phyloP scores from a whole-genome alignment of 2,888 invertebrate genomes.

The Lutraria lutraria region DNA sequence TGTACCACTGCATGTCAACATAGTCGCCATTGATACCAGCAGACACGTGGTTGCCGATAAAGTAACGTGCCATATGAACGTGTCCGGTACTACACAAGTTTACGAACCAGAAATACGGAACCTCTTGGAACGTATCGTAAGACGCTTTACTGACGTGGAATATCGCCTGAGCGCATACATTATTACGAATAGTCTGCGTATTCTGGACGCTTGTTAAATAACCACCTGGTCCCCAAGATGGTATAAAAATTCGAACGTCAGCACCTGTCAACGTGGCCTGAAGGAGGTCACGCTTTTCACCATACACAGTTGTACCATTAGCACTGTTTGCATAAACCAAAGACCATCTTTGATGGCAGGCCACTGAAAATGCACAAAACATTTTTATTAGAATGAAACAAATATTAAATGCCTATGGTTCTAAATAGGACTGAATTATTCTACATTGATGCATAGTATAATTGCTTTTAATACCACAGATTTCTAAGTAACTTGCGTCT shows the following conservation, averaged over 20 bases:
- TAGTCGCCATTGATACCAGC: conserved; percentile 59
- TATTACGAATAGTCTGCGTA: conserved; percentile 67
- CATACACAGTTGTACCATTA: conserved; percentile 69
- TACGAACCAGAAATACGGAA: conserved; percentile 69
- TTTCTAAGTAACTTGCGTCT: too few species aligned
- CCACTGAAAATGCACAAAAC: conserved; percentile 56
- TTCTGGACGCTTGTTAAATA: conserved; percentile 69
- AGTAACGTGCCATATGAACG: conserved; percentile 67
- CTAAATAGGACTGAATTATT: too few species aligned
- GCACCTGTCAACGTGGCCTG: conserved; percentile 67
- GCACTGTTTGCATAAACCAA: conserved; percentile 69
- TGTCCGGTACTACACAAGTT: conserved; percentile 67
- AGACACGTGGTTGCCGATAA: conserved; percentile 67
- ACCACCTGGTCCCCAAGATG: conserved; percentile 69
- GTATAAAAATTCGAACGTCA: conserved; percentile 71
- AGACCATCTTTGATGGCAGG: conserved; percentile 73
- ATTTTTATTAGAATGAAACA: too few species aligned
- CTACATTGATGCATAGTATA: too few species aligned
- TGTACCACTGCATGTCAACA: conserved; percentile 69
- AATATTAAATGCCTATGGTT: too few species aligned
- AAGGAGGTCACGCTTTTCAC: conserved; percentile 68
- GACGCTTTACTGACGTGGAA: conserved; percentile 67
- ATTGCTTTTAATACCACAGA: too few species aligned
- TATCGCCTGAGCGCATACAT: conserved; percentile 68
- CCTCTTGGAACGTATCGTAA: conserved; percentile 66